Evolutionary conservation across 2,113 vertebrate species (phyloP), one percentile per base, ranked within the genome.

Genomic region (Bujurquina vittata): DNA sequence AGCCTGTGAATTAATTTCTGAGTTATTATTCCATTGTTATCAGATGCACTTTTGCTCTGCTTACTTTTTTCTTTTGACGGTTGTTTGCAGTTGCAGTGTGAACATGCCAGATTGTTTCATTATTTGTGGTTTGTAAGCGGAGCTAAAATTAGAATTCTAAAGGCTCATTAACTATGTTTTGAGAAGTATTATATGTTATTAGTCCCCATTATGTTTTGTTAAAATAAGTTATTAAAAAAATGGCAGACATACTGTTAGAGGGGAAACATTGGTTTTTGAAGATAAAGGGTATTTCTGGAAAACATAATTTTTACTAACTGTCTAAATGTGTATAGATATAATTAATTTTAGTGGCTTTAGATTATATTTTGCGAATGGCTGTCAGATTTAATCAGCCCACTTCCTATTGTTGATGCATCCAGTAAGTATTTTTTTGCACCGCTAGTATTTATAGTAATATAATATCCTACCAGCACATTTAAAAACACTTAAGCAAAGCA

Each of bases 271-370:
- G 40, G 15, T 11, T 67, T 67, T 67, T 49, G 40, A 67, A 46
- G 22, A 46, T 49, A 49, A 67, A 49, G 9, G 65, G 15, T 26
- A 0, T 29, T 69, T 69, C 23, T 52, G 23, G 23, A 69, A 69
- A 69, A 0, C 9, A 49, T 15, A 29, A 43, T 11, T 69, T 35
- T 49, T 17, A 2, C 0, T 29, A 49, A 67, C 22, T 18, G 4
- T 18, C 22, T 49, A 52, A 20, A 69, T 52, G 23, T 69, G 43
- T 49, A 15, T 10, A 20, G 65, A 31, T 52, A 12, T 12, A 31
- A 52, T 10, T 20, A 6, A 69, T 69, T 69, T 52, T 52, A 12
- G 0, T 49, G 43, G 65, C 37, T 31, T 52, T 46, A 49, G 22
- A 69, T 29, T 29, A 69, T 69, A 3, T 33, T 33, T 0, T 12